These are phyloP conservation scores for Dicrostonyx torquatus DNA, from an alignment of 2,797 vertebrate species.

Conservation along the genomic window DNA sequence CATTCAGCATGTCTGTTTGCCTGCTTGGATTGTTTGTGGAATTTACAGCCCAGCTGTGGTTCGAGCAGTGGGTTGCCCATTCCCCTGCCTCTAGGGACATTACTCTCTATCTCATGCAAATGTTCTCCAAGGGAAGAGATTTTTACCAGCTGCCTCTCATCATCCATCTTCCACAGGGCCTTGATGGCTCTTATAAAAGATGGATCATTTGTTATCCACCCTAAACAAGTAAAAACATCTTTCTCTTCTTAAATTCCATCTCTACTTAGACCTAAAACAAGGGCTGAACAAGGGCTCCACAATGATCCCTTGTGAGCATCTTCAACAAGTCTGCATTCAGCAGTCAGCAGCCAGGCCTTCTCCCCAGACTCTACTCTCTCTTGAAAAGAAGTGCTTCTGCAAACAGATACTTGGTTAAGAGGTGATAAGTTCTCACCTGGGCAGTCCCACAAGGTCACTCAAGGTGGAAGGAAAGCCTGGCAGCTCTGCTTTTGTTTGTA, in stretches of 20 bases:
- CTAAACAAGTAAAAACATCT: not conserved
- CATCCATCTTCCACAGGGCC: not conserved
- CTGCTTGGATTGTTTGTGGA: not conserved
- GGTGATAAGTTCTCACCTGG: not conserved
- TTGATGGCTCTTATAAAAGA: not conserved
- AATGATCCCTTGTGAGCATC: not conserved
- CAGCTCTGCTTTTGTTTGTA: not conserved
- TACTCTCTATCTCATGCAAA: not conserved
- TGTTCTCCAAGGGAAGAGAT: not conserved
- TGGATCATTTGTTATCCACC: not conserved
- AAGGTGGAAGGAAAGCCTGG: not conserved
- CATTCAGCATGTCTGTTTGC: not conserved
- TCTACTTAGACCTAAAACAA: not conserved
- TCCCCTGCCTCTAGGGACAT: not conserved
- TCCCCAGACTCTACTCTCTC: not conserved
- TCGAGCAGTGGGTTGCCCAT: not conserved
- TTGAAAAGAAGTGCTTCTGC: not conserved
- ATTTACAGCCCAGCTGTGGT: not conserved
- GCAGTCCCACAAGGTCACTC: not conserved
- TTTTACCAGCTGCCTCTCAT: not conserved
- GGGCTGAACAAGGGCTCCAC: not conserved
- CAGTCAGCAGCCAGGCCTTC: not conserved
- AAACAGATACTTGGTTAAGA: not conserved
- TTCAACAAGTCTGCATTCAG: not conserved
- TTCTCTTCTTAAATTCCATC: not conserved